Evolutionary conservation across 2,888 invertebrate genomes (phyloP).

Genomic region (Spisula solida): DNA sequence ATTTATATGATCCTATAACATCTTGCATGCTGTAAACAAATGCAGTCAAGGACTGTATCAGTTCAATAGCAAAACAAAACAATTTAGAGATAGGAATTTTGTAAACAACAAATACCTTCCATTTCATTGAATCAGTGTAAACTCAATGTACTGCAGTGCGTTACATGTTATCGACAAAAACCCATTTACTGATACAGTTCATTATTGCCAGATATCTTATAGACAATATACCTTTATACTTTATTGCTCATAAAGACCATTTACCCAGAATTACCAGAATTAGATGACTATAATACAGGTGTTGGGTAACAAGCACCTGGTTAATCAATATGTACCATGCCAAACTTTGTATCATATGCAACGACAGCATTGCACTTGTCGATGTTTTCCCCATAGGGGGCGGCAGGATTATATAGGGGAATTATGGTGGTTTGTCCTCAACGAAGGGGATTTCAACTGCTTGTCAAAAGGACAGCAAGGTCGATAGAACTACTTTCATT

Average conservation of each 20-base stretch:
- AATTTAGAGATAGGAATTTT: background rate
- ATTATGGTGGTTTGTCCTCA: too few relatives aligned
- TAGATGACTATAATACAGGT: background rate
- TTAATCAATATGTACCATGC: background rate
- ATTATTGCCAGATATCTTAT: background rate
- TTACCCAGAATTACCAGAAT: background rate
- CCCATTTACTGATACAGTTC: background rate
- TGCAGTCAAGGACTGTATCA: background rate
- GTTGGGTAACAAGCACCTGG: constrained; percentile 12
- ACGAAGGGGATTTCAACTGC: too few relatives aligned
- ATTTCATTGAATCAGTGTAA: background rate
- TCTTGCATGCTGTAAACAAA: background rate
- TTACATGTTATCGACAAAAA: background rate
- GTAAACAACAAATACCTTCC: background rate
- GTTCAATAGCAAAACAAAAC: background rate
- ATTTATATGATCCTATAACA: background rate
- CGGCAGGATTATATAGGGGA: too few relatives aligned
- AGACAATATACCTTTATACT: background rate
- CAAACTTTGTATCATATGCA: background rate
- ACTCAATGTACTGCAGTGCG: background rate
- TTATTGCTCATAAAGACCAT: constrained; percentile 19
- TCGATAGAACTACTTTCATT: too few relatives aligned
- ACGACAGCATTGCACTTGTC: background rate
- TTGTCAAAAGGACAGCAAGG: too few relatives aligned
- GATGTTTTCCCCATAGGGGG: too few relatives aligned